Evolutionary conservation across 2,888 invertebrate species (phyloP), one percentile per base, ranked within the genome.

Genomic region (Apodemia mormo): DNA sequence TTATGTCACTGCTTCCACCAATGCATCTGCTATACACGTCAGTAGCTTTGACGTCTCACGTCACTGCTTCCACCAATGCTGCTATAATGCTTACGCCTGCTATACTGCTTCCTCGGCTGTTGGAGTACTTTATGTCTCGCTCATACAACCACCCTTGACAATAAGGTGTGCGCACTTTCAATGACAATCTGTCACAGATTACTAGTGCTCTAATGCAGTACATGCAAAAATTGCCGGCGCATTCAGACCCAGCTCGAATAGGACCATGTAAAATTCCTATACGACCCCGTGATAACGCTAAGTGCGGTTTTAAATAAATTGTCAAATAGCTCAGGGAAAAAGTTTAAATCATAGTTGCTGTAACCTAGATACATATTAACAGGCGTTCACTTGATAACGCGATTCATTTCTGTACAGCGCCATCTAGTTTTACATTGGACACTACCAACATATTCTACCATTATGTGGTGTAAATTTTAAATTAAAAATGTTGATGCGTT

Each of bases 51-150:
- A 40, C 40, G 40, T 40, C 22, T 54, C 54, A 54, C n/a, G 54
- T 54, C 54, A 54, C 54, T 52, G 52, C 52, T 14, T 40, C 52
- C 52, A 52, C 52, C 37, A 67, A 49, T 54, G 14, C 33, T 33
- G 22, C 22, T 22, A 22, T 12, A 33, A 10, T 12, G 12, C 22
- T 64, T 29, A 6, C 29, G 30, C 37, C 64, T 64, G 22, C 22
- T 22, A 12, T 9, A 54, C 54, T 54, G 54, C 64, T 64, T 64
- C 64, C 64, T 64, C 64, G 64, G 64, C 37, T 64, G 10, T 14
- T 64, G 14, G 64, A 64, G 43, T 66, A 37, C 64, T 3, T 29
- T 12, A 37, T 10, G 58, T 75, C 37, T 72, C 73, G 66, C 22
- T 22, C 54, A 54, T 22, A 54, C 54, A 54, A 54, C 54, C 54